These are phyloP conservation scores for Eupeodes luniger DNA, from an alignment of 2,888 invertebrate genomes.

Conservation along the genomic window DNA sequence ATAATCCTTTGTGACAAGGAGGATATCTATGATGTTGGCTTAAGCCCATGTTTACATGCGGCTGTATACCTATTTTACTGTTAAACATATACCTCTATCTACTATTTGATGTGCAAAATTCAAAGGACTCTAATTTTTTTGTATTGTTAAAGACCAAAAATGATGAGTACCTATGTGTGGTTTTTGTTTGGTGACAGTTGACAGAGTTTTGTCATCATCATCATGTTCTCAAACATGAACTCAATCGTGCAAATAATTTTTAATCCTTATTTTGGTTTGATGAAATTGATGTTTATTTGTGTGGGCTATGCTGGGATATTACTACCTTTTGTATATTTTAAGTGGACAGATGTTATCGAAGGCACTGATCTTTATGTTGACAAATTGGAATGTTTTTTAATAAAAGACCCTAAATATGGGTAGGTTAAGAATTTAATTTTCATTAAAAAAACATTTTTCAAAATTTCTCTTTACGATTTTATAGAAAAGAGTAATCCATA, in stretches of 20 bases:
- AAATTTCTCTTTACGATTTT: too few species aligned
- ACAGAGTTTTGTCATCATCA: slow-evolving; percentile 18
- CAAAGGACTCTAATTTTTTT: slow-evolving; percentile 16
- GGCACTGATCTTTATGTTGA: slow-evolving; percentile 5
- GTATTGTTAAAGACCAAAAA: slow-evolving; percentile 4
- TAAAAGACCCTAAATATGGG: background rate
- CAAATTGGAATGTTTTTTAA: slow-evolving; percentile 17
- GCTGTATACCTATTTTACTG: slow-evolving; percentile 26
- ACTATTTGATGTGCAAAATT: slow-evolving; percentile 34
- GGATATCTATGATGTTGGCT: slow-evolving; percentile 54
- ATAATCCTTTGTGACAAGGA: slow-evolving; percentile 58
- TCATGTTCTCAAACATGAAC: slow-evolving; percentile 28
- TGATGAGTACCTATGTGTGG: slow-evolving; percentile 45
- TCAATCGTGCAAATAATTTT: slow-evolving; percentile 73
- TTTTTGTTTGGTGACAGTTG: slow-evolving; percentile 33
- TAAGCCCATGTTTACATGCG: slow-evolving; percentile 66
- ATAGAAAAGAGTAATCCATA: too few species aligned
- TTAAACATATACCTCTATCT: too few species aligned
- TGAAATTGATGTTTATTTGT: slow-evolving; percentile 56
- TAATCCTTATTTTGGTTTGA: slow-evolving; percentile 37
- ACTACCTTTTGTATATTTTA: background rate
- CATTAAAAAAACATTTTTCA: background rate
- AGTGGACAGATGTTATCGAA: slow-evolving; percentile 14
- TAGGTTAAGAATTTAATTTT: background rate
- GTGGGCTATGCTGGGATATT: slow-evolving; percentile 39